These are phyloP conservation scores for Diabrotica virgifera DNA, from an alignment of 1,140 invertebrate species.

Conservation along the genomic window DNA sequence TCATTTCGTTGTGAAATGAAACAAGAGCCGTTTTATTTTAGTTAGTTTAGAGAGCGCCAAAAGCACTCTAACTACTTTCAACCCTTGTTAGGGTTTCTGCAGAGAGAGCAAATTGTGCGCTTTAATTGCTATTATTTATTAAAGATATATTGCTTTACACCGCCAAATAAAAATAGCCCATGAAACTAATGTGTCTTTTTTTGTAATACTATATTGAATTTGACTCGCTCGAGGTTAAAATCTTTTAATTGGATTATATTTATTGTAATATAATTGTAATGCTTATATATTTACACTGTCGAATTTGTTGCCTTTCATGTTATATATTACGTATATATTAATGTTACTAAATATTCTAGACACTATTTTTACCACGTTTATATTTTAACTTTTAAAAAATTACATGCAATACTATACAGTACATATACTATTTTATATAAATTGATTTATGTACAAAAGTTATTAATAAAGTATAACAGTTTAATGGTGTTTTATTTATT, in stretches of 20 bases:
- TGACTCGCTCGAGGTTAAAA: conserved; percentile 6
- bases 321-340: conserved; percentile 21
- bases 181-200: conserved; percentile 2
- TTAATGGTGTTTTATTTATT: not conserved
- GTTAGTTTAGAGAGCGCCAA: too few species aligned
- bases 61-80: too few species aligned
- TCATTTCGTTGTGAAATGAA: too few species aligned
- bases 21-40: too few species aligned
- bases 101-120: too few species aligned
- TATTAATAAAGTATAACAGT: conserved; percentile 16
- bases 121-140: too few species aligned
- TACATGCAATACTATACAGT: conserved; percentile 13
- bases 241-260: conserved; percentile 18
- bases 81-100: too few species aligned
- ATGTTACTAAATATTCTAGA: conserved; percentile 31
- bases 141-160: too few species aligned
- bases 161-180: too few species aligned
- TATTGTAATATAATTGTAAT: conserved; percentile 20
- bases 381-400: conserved; percentile 23
- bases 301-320: conserved; percentile 15
- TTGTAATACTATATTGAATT: conserved; percentile 11
- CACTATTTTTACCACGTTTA: conserved; percentile 29
- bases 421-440: conserved; percentile 19
- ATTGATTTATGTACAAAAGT: conserved; percentile 17
- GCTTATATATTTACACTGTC: not conserved